A percentile compares a stretch with the other conserved stretches of the same genome.
phyloP scores from a whole-genome alignment of 2,888 invertebrate species.

The Nomada ruficornis region DNA sequence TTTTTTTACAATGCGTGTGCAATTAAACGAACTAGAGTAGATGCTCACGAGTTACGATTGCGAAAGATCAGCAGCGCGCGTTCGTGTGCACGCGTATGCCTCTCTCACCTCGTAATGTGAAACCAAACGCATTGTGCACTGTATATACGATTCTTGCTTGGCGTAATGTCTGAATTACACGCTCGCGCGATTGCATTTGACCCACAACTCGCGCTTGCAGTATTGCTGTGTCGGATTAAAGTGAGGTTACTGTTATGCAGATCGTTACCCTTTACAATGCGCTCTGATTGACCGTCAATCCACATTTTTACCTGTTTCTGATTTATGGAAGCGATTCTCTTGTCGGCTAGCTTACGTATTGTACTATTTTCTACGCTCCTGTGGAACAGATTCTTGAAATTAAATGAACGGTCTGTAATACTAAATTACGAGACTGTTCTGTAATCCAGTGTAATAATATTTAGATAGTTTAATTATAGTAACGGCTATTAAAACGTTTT shows the following conservation, averaged over 20 bases:
- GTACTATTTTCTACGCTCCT: too few species aligned
- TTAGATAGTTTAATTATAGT: too few species aligned
- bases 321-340: not conserved
- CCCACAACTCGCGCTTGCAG: slow-evolving; percentile 53
- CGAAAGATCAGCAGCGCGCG: slow-evolving; percentile 46
- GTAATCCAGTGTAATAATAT: too few species aligned
- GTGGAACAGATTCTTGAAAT: too few species aligned
- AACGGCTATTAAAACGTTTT: too few species aligned
- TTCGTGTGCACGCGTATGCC: slow-evolving; percentile 52
- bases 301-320: too few species aligned
- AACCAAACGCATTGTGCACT: slow-evolving; percentile 75
- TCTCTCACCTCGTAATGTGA: slow-evolving; percentile 77
- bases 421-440: too few species aligned
- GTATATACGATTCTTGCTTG: slow-evolving; percentile 66
- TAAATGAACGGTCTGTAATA: too few species aligned
- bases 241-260: slow-evolving; percentile 5
- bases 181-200: slow-evolving; percentile 63
- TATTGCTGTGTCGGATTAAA: slow-evolving; percentile 41
- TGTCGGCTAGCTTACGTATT: too few species aligned
- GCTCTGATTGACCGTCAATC: not conserved
- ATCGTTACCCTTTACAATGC: not conserved
- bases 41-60: slow-evolving; percentile 37
- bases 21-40: slow-evolving; percentile 31
- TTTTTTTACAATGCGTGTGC: not conserved
- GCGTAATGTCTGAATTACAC: slow-evolving; percentile 74